Base-by-base conservation (phyloP, 2,888 invertebrate species). In the Drosophila suboccidentalis region DNA sequence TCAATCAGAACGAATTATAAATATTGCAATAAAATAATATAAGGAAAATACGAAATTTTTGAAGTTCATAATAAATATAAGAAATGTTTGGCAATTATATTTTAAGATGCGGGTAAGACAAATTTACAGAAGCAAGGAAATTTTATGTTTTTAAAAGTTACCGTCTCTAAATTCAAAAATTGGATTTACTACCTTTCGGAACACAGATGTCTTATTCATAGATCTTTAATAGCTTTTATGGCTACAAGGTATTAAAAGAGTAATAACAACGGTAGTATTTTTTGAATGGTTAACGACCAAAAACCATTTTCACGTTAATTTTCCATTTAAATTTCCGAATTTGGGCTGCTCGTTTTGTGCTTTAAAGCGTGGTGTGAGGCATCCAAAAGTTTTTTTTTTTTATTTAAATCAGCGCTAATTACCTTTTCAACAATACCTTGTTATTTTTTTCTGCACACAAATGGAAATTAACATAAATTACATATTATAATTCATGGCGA, bases 381-480 rank as follows among this genome's bases (percentile, higher is more conserved):
- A 34, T 0, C 15, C n/a, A 19, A 41, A 26, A 32, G 13, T 43
- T 50, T 9, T 61, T 58, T 8, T 61, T 75, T 64, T 60, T 50
- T 51, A 50, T 59, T 57, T 26, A 77, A 73, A 69, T 66, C 66
- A 36, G 11, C 60, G 78, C 84, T 87, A 84, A 87, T 82, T 82
- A 85, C 85, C 60, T 66, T 64, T 49, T 29, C 47, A 60, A 57
- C 58, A 49, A 59, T 47, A 55, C 47, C 46, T 58, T 58, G 47
- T 22, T 34, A 10, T 9, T 8, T 3, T n/a, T 59, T 55, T 65
- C 47, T 47, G 49, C 38, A 22, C 36, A 62, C 57, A 36, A 49
- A 22, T 41, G 55, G 59, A 80, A 80, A 76, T 76, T 76, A 53
- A 65, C 80, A 76, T 76, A 76, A 76, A 76, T 76, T 65, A 75